These are phyloP conservation scores for Magallana ariakensis DNA, from an alignment of 1,140 invertebrate species.

Conservation along the genomic window DNA sequence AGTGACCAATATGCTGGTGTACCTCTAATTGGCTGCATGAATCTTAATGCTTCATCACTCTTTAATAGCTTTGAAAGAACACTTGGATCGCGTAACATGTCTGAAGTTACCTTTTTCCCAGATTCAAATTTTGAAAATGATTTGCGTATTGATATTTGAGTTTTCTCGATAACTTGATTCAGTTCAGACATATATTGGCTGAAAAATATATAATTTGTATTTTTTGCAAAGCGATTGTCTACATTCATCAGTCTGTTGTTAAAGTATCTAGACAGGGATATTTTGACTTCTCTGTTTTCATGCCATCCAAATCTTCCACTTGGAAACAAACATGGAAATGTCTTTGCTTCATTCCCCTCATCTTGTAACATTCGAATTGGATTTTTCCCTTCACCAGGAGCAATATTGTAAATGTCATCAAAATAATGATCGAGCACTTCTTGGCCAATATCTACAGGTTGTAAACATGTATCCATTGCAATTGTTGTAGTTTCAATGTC, in stretches of 20 bases:
- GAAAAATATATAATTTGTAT: conserved; percentile 47
- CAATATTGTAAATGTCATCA: conserved; percentile 52
- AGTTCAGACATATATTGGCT: conserved; percentile 49
- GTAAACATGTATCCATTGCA: conserved; percentile 53
- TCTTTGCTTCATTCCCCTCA: conserved; percentile 47
- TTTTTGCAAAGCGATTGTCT: conserved; percentile 47
- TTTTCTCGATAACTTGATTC: conserved; percentile 41
- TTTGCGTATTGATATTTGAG: conserved; percentile 46
- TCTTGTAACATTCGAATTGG: conserved; percentile 46
- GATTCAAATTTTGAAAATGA: background rate
- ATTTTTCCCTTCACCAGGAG: conserved; percentile 43
- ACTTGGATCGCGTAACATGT: conserved; percentile 43
- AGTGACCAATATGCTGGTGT: conserved; percentile 47
- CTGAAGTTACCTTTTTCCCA: conserved; percentile 31
- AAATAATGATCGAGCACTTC: conserved; percentile 52
- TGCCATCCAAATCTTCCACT: conserved; percentile 27
- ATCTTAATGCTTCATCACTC: conserved; percentile 59
- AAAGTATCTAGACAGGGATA: conserved; percentile 46
- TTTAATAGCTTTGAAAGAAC: conserved; percentile 31
- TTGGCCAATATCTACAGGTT: conserved; percentile 59
- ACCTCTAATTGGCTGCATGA: conserved; percentile 54
- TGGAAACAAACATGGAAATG: conserved; percentile 46
- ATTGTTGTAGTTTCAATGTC: conserved; percentile 10
- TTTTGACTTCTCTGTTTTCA: conserved; percentile 37
- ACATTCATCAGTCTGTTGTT: conserved; percentile 47